Percentiles rank a stretch among this genome's conserved stretches.
These are phyloP conservation scores for Perdix hodgsoniae DNA, from an alignment of 2,797 vertebrate species.

Conservation along the genomic window DNA sequence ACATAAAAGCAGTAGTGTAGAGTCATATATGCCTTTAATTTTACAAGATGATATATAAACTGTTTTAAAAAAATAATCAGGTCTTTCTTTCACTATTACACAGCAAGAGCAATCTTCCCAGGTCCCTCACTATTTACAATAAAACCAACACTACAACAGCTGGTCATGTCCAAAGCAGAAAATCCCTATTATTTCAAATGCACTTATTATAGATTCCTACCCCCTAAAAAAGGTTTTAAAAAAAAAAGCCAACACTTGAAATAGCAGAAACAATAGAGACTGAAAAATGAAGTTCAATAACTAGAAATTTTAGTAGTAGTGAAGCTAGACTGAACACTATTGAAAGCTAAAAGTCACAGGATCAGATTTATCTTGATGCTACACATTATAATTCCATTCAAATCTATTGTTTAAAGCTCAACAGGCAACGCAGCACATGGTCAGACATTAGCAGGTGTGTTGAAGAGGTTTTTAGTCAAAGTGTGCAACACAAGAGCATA, in stretches of 20 bases:
- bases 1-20: neutral
- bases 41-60: neutral
- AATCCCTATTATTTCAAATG: neutral
- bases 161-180: neutral
- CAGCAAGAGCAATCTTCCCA: neutral
- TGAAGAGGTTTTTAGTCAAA: neutral
- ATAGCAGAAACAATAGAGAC: neutral
- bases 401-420: neutral
- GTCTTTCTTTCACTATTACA: neutral
- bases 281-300: neutral
- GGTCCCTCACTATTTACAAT: neutral
- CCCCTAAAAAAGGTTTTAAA: neutral
- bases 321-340: neutral
- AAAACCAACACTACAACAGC: neutral
- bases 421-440: neutral
- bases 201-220: neutral
- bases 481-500: fast-evolving
- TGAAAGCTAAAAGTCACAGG: neutral
- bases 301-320: neutral
- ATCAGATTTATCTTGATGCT: neutral
- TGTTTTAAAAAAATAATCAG: neutral
- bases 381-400: neutral
- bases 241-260: neutral
- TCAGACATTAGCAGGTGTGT: neutral
- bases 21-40: neutral